These are phyloP conservation scores for Stegodyphus mimosarum DNA, from an alignment of 1,140 invertebrate genomes.

Conservation along the genomic window DNA sequence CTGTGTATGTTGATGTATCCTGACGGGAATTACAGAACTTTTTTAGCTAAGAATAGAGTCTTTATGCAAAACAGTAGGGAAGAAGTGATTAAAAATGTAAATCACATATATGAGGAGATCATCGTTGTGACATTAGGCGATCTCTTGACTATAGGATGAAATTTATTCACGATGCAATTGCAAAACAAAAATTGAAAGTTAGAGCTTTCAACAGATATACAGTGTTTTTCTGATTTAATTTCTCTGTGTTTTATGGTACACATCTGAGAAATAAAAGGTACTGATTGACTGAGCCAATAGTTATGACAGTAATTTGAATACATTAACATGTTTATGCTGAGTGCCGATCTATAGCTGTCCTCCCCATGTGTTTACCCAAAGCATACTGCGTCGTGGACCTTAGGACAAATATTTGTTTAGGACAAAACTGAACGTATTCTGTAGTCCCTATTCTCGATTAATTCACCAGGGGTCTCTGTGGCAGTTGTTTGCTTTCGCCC, in stretches of 20 bases:
- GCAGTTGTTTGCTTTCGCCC: conserved; percentile 32
- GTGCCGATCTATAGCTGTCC: conserved; percentile 24
- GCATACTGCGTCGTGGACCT: conserved; percentile 9
- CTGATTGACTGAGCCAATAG: conserved; percentile 25
- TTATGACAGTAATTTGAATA: conserved; percentile 52
- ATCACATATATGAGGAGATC: too few relatives aligned
- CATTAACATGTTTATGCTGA: conserved; percentile 48
- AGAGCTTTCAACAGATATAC: neutral
- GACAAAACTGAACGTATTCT: conserved; percentile 37
- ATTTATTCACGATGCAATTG: too few relatives aligned
- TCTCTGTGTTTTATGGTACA: neutral
- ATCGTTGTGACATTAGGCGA: too few relatives aligned
- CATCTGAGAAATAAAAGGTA: neutral
- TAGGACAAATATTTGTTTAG: conserved; percentile 51
- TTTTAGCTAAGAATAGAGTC: too few relatives aligned
- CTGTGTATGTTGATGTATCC: too few relatives aligned
- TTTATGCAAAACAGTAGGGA: too few relatives aligned
- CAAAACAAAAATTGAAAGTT: too few relatives aligned
- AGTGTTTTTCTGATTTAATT: neutral
- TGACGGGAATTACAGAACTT: too few relatives aligned
- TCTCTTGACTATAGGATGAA: too few relatives aligned
- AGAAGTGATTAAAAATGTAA: too few relatives aligned
- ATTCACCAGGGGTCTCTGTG: conserved; percentile 28
- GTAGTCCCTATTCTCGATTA: conserved; percentile 26
- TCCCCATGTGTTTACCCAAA: conserved; percentile 18